Evolutionary conservation across 2,888 invertebrate species (phyloP).

Genomic region (Lacanobia wlatinum): DNA sequence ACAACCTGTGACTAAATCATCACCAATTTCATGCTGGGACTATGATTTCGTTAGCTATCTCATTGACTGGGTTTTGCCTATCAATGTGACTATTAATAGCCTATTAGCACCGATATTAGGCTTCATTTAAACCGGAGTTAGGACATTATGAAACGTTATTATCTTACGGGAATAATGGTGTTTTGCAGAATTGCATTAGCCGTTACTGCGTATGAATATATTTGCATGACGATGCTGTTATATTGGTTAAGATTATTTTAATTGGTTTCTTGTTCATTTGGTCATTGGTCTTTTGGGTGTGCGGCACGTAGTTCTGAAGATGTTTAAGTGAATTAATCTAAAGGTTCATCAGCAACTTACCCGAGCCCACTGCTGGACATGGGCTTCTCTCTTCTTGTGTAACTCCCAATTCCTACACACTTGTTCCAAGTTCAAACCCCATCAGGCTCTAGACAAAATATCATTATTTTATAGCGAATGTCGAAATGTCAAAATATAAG

Average conservation of each 20-base stretch:
- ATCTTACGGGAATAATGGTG: conserved; percentile 49
- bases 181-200: conserved; percentile 45
- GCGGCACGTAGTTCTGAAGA: not conserved
- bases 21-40: conserved; percentile 13
- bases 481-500: too few species aligned
- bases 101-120: conserved; percentile 52
- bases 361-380: not conserved
- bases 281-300: not conserved
- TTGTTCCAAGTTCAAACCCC: not conserved
- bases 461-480: too few species aligned
- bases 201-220: conserved; percentile 18
- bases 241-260: conserved; percentile 8
- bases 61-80: conserved; percentile 46
- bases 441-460: too few species aligned
- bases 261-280: conserved; percentile 1
- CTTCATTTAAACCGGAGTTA: conserved; percentile 44
- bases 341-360: not conserved
- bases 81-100: conserved; percentile 43
- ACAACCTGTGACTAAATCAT: conserved; percentile 20
- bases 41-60: conserved; percentile 46
- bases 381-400: not conserved
- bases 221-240: conserved; percentile 16
- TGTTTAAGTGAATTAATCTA: not conserved
- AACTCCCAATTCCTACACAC: not conserved
- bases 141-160: conserved; percentile 47